Percentiles rank a stretch among this genome's conserved stretches.
Evolutionary conservation across 2,113 vertebrate species (phyloP).

Genomic region (Callipepla californica): DNA sequence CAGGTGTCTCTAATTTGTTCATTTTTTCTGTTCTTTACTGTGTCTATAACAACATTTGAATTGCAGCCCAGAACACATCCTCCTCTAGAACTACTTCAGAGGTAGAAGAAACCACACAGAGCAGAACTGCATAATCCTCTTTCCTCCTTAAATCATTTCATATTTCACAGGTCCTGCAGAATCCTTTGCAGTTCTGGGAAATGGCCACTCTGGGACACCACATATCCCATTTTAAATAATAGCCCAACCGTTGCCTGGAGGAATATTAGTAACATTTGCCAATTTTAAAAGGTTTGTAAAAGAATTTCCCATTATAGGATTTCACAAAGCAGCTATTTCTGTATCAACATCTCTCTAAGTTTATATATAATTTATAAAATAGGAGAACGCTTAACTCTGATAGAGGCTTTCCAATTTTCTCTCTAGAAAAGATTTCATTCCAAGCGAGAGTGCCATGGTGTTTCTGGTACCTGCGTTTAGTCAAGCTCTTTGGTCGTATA

Average conservation of each 20-base stretch:
- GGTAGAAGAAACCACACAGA: constrained; percentile 55
- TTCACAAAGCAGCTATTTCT: constrained; percentile 42
- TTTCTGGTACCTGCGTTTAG: neutral
- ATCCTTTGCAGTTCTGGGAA: constrained; percentile 49
- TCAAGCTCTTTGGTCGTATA: neutral
- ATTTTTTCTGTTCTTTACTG: constrained; percentile 2
- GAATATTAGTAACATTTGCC: constrained; percentile 56
- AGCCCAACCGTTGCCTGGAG: constrained; percentile 54
- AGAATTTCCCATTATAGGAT: constrained; percentile 48
- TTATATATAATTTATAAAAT: neutral
- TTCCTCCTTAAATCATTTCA: constrained; percentile 60
- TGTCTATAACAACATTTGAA: constrained; percentile 37
- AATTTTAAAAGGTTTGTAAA: constrained; percentile 50
- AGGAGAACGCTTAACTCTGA: neutral
- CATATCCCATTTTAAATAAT: constrained; percentile 58
- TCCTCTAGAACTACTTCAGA: constrained; percentile 23
- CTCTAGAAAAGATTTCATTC: neutral
- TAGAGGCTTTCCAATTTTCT: neutral
- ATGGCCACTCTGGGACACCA: constrained; percentile 42
- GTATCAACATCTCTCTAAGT: constrained; percentile 8
- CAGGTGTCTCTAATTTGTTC: constrained; percentile 5
- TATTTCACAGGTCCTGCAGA: constrained; percentile 36
- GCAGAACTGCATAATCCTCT: constrained; percentile 3
- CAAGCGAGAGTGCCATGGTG: neutral
- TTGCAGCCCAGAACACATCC: constrained; percentile 10